phyloP scores from a whole-genome alignment of 2,113 vertebrate species.

The Zapornia atra region DNA sequence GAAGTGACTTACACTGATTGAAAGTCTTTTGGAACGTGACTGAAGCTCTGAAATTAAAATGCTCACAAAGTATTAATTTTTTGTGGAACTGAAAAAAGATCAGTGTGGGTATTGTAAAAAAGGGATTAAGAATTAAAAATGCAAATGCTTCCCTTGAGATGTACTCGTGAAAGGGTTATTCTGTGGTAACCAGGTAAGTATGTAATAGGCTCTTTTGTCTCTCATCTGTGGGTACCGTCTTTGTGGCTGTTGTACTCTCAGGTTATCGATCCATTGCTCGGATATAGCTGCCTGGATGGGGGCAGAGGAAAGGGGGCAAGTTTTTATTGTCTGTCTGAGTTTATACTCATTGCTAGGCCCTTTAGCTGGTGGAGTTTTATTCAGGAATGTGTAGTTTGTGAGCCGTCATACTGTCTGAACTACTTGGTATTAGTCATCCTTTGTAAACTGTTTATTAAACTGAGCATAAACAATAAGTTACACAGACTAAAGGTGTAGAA shows the following conservation, averaged over 20 bases:
- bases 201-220: neutral
- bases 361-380: neutral
- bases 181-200: neutral
- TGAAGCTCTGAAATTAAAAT: neutral
- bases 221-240: neutral
- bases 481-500: neutral
- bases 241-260: neutral
- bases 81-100: neutral
- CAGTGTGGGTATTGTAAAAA: neutral
- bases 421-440: neutral
- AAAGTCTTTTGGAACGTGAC: neutral
- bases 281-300: neutral
- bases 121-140: neutral
- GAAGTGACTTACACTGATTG: neutral
- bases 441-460: slow-evolving; percentile 4
- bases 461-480: neutral
- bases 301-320: neutral
- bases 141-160: neutral
- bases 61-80: neutral
- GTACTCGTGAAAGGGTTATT: neutral
- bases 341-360: neutral
- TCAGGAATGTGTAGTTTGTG: neutral
- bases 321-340: neutral
- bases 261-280: neutral
- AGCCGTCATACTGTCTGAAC: neutral